These are phyloP conservation scores for Drosophila helvetica DNA, from an alignment of 2,888 invertebrate genomes.

Conservation along the genomic window DNA sequence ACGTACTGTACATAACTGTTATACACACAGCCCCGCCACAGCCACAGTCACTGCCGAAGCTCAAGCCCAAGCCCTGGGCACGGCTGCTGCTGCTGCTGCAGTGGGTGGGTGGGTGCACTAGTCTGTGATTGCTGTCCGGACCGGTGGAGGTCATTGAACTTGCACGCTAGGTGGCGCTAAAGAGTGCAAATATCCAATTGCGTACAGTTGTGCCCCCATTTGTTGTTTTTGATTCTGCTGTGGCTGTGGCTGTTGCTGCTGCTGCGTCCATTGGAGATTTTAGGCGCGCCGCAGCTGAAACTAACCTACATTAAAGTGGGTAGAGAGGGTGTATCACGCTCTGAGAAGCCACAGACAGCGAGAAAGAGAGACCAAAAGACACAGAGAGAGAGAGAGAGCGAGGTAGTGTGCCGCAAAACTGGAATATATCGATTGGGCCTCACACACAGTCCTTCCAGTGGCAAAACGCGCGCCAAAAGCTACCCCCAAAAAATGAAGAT, in stretches of 20 bases:
- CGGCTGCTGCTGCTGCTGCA: not conserved
- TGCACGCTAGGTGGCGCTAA: conserved; percentile 70
- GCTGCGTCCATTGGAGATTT: conserved; percentile 21
- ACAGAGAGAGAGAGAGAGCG: conserved; percentile 11
- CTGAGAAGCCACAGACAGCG: conserved; percentile 29
- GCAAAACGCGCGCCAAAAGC: conserved; percentile 67
- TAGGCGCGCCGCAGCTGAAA: conserved; percentile 50
- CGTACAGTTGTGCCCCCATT: conserved; percentile 41
- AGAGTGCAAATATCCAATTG: conserved; percentile 63
- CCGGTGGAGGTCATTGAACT: conserved; percentile 69
- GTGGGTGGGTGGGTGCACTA: not conserved
- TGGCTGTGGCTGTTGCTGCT: conserved; percentile 35
- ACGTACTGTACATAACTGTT: not conserved
- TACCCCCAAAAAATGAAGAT: conserved; percentile 33
- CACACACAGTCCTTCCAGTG: conserved; percentile 42
- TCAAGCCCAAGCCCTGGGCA: not conserved
- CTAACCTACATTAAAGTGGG: conserved; percentile 72
- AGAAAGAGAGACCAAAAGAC: conserved; percentile 26
- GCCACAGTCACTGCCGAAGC: not conserved
- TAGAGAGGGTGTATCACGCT: conserved; percentile 12
- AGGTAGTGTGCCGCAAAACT: conserved; percentile 33
- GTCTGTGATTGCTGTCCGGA: conserved; percentile 1
- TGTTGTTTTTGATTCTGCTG: conserved; percentile 37
- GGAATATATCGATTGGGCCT: conserved; percentile 64
- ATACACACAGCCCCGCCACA: not conserved